These are phyloP conservation scores for Eupristina koningsbergeri DNA, from an alignment of 1,140 invertebrate species.

Conservation along the genomic window DNA sequence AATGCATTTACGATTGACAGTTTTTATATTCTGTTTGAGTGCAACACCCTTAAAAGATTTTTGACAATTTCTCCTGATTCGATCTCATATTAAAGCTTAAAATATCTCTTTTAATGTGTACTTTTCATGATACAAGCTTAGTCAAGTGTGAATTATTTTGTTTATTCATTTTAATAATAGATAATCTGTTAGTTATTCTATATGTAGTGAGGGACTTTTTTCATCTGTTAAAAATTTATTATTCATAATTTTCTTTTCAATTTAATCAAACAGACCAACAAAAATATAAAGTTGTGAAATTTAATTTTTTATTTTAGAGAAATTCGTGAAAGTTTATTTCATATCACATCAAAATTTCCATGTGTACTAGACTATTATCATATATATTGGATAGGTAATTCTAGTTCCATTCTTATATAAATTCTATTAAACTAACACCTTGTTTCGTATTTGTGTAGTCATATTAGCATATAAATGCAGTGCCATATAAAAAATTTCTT, in stretches of 20 bases:
- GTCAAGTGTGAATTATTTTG: too few species aligned
- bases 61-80: too few species aligned
- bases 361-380: neutral
- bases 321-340: neutral
- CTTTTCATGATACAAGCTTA: too few species aligned
- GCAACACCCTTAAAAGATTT: too few species aligned
- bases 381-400: conserved; percentile 18
- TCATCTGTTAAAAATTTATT: too few species aligned
- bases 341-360: neutral
- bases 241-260: neutral
- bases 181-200: too few species aligned
- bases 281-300: neutral
- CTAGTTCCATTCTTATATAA: conserved; percentile 28
- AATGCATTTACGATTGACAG: neutral
- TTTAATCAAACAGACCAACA: too few species aligned
- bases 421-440: conserved; percentile 36
- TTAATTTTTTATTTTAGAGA: neutral
- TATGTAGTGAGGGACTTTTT: too few species aligned
- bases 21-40: neutral
- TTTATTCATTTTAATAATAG: too few species aligned
- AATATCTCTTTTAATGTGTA: too few species aligned
- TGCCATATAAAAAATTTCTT: conserved; percentile 29
- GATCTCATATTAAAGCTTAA: too few species aligned
- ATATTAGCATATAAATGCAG: conserved; percentile 40
- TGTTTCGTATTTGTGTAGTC: conserved; percentile 3